A percentile compares a stretch with the other conserved stretches of the same genome.
These are phyloP conservation scores for Sclerurus mexicanus DNA, from an alignment of 2,113 vertebrate genomes.

Conservation along the genomic window DNA sequence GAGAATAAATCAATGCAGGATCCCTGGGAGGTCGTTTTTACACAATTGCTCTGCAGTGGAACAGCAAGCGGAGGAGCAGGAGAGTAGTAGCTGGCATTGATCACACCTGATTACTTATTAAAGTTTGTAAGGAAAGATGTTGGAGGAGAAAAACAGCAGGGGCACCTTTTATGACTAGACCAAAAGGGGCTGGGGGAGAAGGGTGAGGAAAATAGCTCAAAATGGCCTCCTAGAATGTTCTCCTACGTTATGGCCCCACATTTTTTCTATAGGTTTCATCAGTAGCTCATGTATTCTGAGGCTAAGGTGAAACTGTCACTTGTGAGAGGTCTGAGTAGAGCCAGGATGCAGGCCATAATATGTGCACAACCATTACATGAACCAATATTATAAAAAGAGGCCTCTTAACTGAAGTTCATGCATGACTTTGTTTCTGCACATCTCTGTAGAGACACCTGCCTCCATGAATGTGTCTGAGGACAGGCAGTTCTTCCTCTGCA, in stretches of 20 bases:
- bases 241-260: not conserved
- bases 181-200: not conserved
- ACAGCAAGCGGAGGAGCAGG: not conserved
- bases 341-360: not conserved
- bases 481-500: not conserved
- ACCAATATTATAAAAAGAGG: not conserved
- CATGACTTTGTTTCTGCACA: not conserved
- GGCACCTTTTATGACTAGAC: not conserved
- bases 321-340: not conserved
- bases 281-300: not conserved
- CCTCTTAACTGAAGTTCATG: not conserved
- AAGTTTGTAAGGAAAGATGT: conserved; percentile 1
- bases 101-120: conserved; percentile 39
- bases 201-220: not conserved
- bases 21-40: not conserved
- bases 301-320: not conserved
- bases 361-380: not conserved
- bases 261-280: not conserved
- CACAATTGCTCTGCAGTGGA: not conserved
- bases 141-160: not conserved
- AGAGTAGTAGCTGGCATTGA: conserved; percentile 17
- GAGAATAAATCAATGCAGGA: conserved; percentile 40
- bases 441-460: not conserved
- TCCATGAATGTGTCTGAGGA: not conserved
- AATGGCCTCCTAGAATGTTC: not conserved